Conservation (phyloP, 2,888 invertebrate genomes). For the Hartigia nigra region DNA sequence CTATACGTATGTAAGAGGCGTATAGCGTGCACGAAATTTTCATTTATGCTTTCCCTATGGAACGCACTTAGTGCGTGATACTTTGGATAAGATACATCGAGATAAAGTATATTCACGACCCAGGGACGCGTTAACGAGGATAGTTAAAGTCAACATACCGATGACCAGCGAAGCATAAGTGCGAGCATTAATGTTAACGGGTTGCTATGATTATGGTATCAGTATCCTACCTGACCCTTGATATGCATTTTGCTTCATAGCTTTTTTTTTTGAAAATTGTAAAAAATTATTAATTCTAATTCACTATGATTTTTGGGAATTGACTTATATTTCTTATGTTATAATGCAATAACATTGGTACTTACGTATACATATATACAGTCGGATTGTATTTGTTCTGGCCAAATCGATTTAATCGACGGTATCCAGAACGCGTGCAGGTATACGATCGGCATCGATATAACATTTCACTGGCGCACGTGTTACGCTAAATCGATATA, state of each 20-base stretch:
- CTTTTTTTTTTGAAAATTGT: constrained; percentile 3
- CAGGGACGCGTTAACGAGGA: constrained; percentile 21
- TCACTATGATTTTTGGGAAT: neutral
- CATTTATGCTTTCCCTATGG: neutral
- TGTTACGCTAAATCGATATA: neutral
- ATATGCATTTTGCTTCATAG: constrained; percentile 1
- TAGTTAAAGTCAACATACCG: constrained; percentile 19
- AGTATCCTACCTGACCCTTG: constrained; percentile 12
- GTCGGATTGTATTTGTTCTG: neutral
- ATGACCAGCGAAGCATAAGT: constrained; percentile 28
- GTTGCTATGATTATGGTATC: constrained; percentile 8
- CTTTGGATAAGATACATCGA: constrained; percentile 24
- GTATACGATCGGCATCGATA: neutral
- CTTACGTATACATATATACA: no score
- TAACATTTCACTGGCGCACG: neutral
- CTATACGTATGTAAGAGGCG: neutral
- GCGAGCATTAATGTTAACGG: constrained; percentile 14
- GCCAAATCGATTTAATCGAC: neutral
- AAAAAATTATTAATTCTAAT: neutral
- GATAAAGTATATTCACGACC: constrained; percentile 18
- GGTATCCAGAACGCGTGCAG: neutral
- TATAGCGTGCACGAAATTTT: neutral
- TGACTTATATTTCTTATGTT: neutral
- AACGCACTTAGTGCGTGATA: constrained; percentile 17
- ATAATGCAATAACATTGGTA: neutral